These are phyloP conservation scores for Equus przewalskii DNA, from an alignment of 2,113 vertebrate genomes.

Conservation along the genomic window DNA sequence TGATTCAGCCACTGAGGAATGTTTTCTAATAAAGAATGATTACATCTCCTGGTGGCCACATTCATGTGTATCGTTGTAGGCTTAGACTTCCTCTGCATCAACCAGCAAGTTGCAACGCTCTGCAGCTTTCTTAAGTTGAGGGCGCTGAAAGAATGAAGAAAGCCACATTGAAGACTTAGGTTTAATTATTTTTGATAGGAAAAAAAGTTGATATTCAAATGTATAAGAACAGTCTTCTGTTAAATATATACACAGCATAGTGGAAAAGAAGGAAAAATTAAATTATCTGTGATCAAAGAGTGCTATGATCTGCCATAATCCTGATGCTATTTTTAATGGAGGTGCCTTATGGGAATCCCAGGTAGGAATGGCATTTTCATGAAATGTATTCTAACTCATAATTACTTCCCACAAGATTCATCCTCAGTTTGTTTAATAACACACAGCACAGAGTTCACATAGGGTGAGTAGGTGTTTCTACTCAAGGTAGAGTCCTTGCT, in stretches of 20 bases:
- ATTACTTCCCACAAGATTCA: not conserved
- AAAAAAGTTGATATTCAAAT: not conserved
- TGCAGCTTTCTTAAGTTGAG: slow-evolving; percentile 34
- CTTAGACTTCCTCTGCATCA: not conserved
- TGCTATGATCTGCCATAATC: not conserved
- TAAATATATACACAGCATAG: not conserved
- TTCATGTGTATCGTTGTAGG: not conserved
- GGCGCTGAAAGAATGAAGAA: not conserved
- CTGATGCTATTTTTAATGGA: not conserved
- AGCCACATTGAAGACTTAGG: not conserved
- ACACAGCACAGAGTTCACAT: not conserved
- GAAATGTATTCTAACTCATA: not conserved
- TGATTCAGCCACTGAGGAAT: slow-evolving; percentile 59
- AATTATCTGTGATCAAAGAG: not conserved
- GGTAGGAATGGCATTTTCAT: not conserved
- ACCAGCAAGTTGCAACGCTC: slow-evolving; percentile 2
- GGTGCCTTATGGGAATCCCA: not conserved
- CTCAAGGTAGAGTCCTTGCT: not conserved
- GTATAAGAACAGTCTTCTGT: not conserved
- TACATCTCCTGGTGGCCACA: slow-evolving; percentile 39
- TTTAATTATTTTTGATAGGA: not conserved
- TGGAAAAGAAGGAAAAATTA: not conserved
- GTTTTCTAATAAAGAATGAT: slow-evolving; percentile 77
- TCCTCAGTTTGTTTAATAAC: not conserved
- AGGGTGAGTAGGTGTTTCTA: not conserved